phyloP scores from a whole-genome alignment of 23 tunicate genomes.

The Halocynthia aurantium region DNA sequence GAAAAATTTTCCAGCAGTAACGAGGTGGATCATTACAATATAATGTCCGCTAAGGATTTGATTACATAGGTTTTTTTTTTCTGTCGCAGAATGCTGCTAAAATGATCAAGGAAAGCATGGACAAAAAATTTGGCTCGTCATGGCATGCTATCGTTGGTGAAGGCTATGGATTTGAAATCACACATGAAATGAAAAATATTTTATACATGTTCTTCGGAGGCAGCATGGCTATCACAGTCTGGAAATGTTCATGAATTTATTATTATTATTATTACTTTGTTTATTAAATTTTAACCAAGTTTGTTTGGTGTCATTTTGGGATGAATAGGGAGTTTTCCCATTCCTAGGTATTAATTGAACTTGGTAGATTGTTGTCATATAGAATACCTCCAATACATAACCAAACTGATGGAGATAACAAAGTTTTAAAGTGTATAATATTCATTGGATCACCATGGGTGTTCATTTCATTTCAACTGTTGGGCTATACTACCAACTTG shows the following conservation, averaged over 20 bases:
- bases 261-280: background rate
- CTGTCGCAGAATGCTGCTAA: slow-evolving; percentile 71
- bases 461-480: too few relatives aligned
- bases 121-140: slow-evolving; percentile 98
- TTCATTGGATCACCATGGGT: background rate
- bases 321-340: background rate
- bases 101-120: slow-evolving; percentile 99
- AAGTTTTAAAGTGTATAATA: background rate
- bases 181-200: slow-evolving; percentile 91
- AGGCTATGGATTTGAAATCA: slow-evolving; percentile 95
- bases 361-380: background rate
- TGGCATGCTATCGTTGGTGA: slow-evolving; percentile 99
- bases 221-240: slow-evolving; percentile 79
- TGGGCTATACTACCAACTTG: too few relatives aligned
- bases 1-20: slow-evolving; percentile 82
- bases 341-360: too few relatives aligned
- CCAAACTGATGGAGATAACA: background rate
- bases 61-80: background rate
- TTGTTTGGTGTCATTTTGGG: background rate
- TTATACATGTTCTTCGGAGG: slow-evolving; percentile 98
- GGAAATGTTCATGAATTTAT: slow-evolving; percentile 86
- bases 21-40: slow-evolving; percentile 21
- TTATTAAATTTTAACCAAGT: background rate
- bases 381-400: background rate
- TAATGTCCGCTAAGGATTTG: background rate